phyloP scores from a whole-genome alignment of 2,797 vertebrate genomes.

The Holocentrus rufus region DNA sequence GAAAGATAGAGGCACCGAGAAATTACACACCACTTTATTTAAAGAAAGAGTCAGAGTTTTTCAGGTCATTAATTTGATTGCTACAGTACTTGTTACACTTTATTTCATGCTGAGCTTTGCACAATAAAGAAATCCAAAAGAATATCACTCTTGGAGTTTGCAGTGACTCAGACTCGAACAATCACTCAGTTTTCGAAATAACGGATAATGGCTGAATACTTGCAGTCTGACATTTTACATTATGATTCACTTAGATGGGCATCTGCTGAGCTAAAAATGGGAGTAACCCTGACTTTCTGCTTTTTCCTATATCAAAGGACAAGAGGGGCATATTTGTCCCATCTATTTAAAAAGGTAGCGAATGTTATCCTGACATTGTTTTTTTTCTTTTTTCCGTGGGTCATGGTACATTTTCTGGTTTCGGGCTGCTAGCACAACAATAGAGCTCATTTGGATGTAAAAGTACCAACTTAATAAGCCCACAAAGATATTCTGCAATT shows the following conservation, averaged over 20 bases:
- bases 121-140: neutral
- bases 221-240: constrained; percentile 5
- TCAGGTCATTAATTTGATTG: neutral
- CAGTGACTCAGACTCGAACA: neutral
- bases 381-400: constrained; percentile 19
- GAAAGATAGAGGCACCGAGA: constrained; percentile 4
- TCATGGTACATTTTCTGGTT: constrained; percentile 37
- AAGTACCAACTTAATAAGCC: constrained; percentile 35
- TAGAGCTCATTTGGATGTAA: constrained; percentile 35
- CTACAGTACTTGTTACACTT: neutral
- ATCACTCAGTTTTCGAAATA: neutral
- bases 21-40: neutral
- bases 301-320: neutral
- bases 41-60: neutral
- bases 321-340: neutral
- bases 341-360: constrained; percentile 35
- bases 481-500: constrained; percentile 22
- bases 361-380: constrained; percentile 1
- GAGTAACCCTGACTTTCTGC: neutral
- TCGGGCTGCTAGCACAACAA: constrained; percentile 31
- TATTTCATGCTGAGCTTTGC: neutral
- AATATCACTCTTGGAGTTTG: neutral
- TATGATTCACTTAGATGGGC: neutral
- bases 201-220: neutral
- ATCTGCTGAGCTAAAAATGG: constrained; percentile 8